Base-by-base conservation (phyloP, 2,113 vertebrate species). In the Amphilophus citrinellus region DNA sequence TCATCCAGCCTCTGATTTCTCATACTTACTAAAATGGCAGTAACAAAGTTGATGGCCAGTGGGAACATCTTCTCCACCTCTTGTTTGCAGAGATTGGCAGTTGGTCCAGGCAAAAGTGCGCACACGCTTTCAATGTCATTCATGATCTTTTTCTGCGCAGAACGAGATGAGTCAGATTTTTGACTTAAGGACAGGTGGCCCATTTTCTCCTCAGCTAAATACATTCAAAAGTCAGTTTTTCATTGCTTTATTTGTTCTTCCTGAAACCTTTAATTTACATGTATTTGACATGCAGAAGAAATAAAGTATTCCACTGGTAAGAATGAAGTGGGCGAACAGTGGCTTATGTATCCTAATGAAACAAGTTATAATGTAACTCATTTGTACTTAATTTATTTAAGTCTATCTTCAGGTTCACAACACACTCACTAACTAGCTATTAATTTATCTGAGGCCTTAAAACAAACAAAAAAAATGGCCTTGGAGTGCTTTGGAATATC, bases 61-160 rank as follows among this genome's bases (percentile, higher is more conserved):
- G 93, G 88, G 17, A 97, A 83, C 68, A 94, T 92, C 56, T 84
- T 82, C 9, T 95, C 88, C 35, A 97, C 93, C 47, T 95, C 63
- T 0, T 76, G 39, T 71, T 58, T 93, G 90, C 97, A 98, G 11
- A 79, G 0, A 77, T 24, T 44, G 83, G 60, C 6, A 82, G 76
- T 5, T 8, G 93, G 79, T 44, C 10, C 2, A 17, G 94, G 68
- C 65, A 97, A 85, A 4, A 61, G 13, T 0, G 87, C 44, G 7
- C 96, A 98, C 47, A 97, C 39, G 0, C 18, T 10, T 1, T 96
- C 92, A 53, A 97, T 65, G 22, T 83, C 84, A 1, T 82, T 17
- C 32, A 85, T 79, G 4, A 96, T 79, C 1, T 58, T 88, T 61
- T 63, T 92, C 97, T 98, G 66, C 7, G 44, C 3, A 89, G 30